Conservation (phyloP, 1,140 invertebrate genomes). For the Kradibia gibbosae region DNA sequence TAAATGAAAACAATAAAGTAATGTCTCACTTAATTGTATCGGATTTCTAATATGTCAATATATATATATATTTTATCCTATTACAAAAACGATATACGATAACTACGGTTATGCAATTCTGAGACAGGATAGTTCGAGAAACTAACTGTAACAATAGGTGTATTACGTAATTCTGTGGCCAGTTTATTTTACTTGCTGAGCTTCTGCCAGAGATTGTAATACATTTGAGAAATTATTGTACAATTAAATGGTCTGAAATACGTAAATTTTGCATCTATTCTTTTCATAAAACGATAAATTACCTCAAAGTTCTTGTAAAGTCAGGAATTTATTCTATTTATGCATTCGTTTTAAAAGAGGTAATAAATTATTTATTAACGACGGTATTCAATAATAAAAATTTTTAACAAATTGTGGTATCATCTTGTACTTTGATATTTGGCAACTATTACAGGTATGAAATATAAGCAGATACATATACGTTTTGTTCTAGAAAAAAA, state of each 20-base stretch:
- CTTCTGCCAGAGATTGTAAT: conserved; percentile 24
- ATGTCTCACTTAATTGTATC: no score
- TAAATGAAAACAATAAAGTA: no score
- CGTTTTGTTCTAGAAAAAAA: no score
- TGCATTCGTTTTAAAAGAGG: not conserved
- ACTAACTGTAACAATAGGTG: conserved; percentile 41
- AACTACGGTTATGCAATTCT: conserved; percentile 21
- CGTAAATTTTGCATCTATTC: conserved; percentile 6
- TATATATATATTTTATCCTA: not conserved
- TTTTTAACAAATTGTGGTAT: no score
- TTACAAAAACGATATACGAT: not conserved
- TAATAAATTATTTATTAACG: no score
- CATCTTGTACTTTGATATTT: no score
- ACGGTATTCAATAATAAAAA: no score
- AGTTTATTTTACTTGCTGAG: conserved; percentile 38
- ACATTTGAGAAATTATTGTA: conserved; percentile 42
- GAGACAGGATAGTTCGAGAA: conserved; percentile 21
- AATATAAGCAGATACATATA: no score
- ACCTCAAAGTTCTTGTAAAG: not conserved
- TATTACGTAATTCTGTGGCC: conserved; percentile 22
- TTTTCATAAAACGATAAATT: not conserved
- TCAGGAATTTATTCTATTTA: not conserved
- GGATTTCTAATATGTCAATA: not conserved
- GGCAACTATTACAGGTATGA: no score
- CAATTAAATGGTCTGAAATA: conserved; percentile 32